Evolutionary conservation across 2,113 vertebrate genomes (phyloP).

Genomic region (Xenopus tropicalis): DNA sequence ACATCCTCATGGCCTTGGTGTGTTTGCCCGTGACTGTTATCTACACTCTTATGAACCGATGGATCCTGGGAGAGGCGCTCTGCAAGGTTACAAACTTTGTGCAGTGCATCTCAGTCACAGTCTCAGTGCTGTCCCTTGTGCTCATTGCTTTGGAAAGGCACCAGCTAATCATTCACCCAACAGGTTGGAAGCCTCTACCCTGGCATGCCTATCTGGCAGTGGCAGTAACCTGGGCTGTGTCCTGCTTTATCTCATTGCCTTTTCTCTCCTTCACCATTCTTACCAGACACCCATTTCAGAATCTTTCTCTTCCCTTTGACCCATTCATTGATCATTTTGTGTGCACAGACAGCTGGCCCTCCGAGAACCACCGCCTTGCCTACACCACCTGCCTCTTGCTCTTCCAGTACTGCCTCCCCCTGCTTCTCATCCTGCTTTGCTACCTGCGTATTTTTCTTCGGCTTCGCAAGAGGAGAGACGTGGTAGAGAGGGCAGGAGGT

Average conservation of each 20-base stretch:
- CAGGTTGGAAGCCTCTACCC: conserved; percentile 64
- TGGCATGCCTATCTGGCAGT: conserved; percentile 68
- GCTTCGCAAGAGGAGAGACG: conserved; percentile 63
- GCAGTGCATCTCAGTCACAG: conserved; percentile 68
- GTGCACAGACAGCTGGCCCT: conserved; percentile 68
- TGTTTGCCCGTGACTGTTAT: conserved; percentile 70
- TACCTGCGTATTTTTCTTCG: conserved; percentile 71
- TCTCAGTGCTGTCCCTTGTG: conserved; percentile 67
- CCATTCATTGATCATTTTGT: conserved; percentile 64
- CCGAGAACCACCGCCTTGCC: conserved; percentile 62
- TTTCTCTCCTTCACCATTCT: conserved; percentile 68
- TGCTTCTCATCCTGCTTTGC: conserved; percentile 65
- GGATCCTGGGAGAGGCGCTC: conserved; percentile 66
- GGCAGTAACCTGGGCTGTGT: conserved; percentile 61
- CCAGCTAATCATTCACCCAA: conserved; percentile 70
- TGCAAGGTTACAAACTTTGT: conserved; percentile 70
- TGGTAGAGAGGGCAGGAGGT: conserved; percentile 58
- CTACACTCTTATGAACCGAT: conserved; percentile 72
- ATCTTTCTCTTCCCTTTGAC: conserved; percentile 62
- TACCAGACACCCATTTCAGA: conserved; percentile 65
- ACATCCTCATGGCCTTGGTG: conserved; percentile 69
- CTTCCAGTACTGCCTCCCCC: conserved; percentile 69
- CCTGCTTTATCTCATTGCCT: conserved; percentile 66
- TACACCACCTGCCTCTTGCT: conserved; percentile 69
- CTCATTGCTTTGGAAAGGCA: conserved; percentile 71